These are phyloP conservation scores for Pogonocherus hispidulus DNA, from an alignment of 2,888 invertebrate species.

Conservation along the genomic window DNA sequence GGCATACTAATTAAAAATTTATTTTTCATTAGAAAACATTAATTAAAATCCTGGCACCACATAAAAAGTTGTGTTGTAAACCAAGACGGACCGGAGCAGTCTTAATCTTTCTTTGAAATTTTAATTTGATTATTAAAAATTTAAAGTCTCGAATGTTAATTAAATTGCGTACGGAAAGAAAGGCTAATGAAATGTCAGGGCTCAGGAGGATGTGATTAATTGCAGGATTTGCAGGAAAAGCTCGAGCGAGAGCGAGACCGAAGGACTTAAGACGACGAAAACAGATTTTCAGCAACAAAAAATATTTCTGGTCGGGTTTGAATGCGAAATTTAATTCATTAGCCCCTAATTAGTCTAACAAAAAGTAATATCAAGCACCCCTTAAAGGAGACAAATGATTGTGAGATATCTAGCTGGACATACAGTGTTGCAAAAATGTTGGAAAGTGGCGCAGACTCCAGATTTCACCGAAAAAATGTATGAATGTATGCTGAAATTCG, in stretches of 20 bases:
- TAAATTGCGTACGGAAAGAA: conserved; percentile 68
- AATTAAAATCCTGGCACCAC: conserved; percentile 29
- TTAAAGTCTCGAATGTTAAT: conserved; percentile 69
- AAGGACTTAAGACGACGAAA: conserved; percentile 23
- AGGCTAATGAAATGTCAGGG: conserved; percentile 69
- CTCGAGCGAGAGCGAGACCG: conserved; percentile 32
- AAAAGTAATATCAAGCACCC: neutral
- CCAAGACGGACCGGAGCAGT: conserved; percentile 56
- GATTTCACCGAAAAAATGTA: no score
- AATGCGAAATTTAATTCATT: conserved; percentile 24
- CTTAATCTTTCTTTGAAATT: conserved; percentile 60
- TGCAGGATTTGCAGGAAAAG: conserved; percentile 60
- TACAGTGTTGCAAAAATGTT: no score
- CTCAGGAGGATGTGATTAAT: conserved; percentile 68
- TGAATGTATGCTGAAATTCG: no score
- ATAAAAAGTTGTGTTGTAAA: conserved; percentile 53
- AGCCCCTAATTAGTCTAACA: conserved; percentile 14
- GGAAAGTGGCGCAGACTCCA: no score
- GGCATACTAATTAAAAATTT: conserved; percentile 53
- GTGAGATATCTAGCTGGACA: neutral
- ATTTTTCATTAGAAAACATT: conserved; percentile 50
- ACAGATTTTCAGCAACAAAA: conserved; percentile 30
- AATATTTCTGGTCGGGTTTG: conserved; percentile 15
- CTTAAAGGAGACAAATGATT: neutral
- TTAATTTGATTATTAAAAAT: conserved; percentile 69